A percentile compares a stretch with the other conserved stretches of the same genome.
These are phyloP conservation scores for Tetraodon nigroviridis DNA, from an alignment of 2,113 vertebrate genomes.

Conservation along the genomic window DNA sequence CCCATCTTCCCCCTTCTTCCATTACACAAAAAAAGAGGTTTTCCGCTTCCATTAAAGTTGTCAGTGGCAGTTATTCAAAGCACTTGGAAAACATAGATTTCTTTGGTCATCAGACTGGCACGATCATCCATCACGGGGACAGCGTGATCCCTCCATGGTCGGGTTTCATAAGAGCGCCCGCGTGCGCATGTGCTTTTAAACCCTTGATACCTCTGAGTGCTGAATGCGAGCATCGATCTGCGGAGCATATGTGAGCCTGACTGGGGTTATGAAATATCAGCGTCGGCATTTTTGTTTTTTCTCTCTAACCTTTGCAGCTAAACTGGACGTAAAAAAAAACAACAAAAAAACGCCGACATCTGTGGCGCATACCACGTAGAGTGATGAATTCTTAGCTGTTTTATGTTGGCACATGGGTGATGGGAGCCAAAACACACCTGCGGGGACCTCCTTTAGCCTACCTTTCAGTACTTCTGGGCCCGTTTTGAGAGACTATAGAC, in stretches of 20 bases:
- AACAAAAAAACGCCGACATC: conserved; percentile 17
- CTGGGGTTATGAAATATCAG: conserved; percentile 42
- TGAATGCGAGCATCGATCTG: conserved; percentile 29
- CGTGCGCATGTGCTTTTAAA: conserved; percentile 7
- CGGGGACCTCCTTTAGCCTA: too few relatives aligned
- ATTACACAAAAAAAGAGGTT: conserved; percentile 53
- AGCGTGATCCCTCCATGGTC: conserved; percentile 32
- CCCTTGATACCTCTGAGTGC: conserved; percentile 6
- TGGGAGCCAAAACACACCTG: too few relatives aligned
- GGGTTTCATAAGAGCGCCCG: conserved; percentile 31
- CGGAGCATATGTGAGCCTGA: conserved; percentile 31
- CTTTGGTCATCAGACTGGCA: conserved; percentile 41
- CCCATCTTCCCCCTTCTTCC: conserved; percentile 46
- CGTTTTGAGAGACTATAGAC: too few relatives aligned
- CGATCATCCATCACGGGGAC: conserved; percentile 31
- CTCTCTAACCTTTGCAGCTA: conserved; percentile 23
- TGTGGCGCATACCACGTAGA: conserved; percentile 9
- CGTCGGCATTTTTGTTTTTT: conserved; percentile 29
- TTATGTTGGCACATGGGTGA: conserved; percentile 7
- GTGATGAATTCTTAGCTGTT: conserved; percentile 39
- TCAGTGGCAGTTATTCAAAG: conserved; percentile 57
- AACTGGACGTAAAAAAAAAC: conserved; percentile 24
- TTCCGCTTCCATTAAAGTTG: conserved; percentile 49
- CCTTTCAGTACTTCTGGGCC: too few relatives aligned
- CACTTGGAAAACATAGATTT: conserved; percentile 49